These are phyloP conservation scores for Phymanthus crucifer DNA, from an alignment of 92 coral and sea anemone species.

Conservation along the genomic window DNA sequence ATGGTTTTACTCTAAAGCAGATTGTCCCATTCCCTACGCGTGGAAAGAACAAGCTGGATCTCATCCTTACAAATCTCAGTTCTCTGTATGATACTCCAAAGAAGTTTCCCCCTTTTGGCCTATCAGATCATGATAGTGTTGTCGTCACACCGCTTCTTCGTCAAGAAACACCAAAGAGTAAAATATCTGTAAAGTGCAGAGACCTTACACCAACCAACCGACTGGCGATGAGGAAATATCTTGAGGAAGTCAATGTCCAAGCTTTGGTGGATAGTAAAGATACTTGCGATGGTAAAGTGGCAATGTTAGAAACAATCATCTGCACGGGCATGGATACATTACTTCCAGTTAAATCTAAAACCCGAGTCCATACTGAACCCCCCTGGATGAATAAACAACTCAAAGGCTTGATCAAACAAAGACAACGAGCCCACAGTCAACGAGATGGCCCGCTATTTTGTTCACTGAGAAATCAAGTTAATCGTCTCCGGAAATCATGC, in stretches of 20 bases:
- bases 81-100: conserved; percentile 29
- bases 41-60: not conserved
- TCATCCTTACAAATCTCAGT: not conserved
- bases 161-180: conserved; percentile 20
- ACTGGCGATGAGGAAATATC: conserved; percentile 42
- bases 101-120: conserved; percentile 26
- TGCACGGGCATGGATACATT: conserved; percentile 55
- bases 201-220: conserved; percentile 44
- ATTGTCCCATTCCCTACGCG: conserved; percentile 9
- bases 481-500: conserved; percentile 43
- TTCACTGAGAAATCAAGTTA: conserved; percentile 34
- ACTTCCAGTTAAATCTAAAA: too few species aligned
- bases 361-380: too few species aligned
- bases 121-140: conserved; percentile 44
- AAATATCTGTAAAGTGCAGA: conserved; percentile 27
- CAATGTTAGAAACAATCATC: conserved; percentile 28
- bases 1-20: not conserved
- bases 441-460: too few species aligned
- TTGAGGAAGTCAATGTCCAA: conserved; percentile 39
- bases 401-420: too few species aligned
- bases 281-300: conserved; percentile 19
- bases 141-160: conserved; percentile 22
- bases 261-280: conserved; percentile 25
- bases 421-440: too few species aligned
- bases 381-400: too few species aligned